Percentiles rank a stretch among this genome's conserved stretches.
Evolutionary conservation across 2,797 vertebrate species (phyloP).

Genomic region (Chlorospingus semifuscus): DNA sequence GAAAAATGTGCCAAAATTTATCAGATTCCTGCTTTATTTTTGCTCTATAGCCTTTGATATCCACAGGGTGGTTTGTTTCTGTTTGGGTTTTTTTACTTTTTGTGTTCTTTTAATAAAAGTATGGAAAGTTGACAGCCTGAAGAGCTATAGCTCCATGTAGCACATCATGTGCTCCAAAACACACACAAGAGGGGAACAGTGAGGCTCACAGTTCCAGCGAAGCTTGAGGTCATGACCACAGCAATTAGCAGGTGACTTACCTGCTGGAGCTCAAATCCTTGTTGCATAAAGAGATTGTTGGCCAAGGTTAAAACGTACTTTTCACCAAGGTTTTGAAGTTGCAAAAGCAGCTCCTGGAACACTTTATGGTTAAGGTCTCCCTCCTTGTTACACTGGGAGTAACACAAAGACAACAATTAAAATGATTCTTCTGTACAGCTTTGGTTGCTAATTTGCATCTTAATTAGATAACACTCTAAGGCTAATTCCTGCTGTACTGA

Average conservation of each 20-base stretch:
- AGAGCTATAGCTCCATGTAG: not conserved
- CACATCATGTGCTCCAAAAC: not conserved
- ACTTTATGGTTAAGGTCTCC: constrained; percentile 49
- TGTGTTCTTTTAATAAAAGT: not conserved
- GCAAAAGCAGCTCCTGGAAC: constrained; percentile 51
- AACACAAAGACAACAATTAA: not conserved
- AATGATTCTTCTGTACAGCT: not conserved
- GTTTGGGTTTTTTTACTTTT: not conserved
- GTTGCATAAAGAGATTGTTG: constrained; percentile 71
- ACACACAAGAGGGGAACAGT: accelerated
- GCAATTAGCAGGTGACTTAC: constrained; percentile 37
- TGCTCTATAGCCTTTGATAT: not conserved
- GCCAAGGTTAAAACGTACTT: constrained; percentile 58
- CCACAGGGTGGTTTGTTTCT: not conserved
- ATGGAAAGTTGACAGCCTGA: not conserved
- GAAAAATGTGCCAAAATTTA: not conserved
- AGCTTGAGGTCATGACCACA: not conserved
- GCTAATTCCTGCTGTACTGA: not conserved
- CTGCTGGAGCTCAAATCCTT: constrained; percentile 49
- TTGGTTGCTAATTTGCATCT: not conserved
- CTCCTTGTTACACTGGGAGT: constrained; percentile 31
- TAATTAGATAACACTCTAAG: not conserved
- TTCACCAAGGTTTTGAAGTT: constrained; percentile 50
- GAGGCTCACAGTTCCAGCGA: not conserved
- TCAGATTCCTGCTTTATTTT: not conserved